phyloP scores from a whole-genome alignment of 2,113 vertebrate species.

The Trogon surrucura region DNA sequence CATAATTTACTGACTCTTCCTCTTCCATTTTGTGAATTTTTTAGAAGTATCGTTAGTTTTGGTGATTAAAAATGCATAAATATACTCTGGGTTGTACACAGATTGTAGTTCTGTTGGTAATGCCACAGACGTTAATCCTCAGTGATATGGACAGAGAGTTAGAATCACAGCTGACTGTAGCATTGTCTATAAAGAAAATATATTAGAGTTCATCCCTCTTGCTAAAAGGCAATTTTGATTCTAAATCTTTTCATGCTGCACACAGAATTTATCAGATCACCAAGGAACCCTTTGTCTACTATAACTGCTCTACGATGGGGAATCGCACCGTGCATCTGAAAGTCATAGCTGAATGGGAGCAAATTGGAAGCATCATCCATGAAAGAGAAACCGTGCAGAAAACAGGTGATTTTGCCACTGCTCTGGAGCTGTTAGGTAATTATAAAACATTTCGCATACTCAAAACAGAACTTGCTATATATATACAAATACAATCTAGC shows the following conservation, averaged over 20 bases:
- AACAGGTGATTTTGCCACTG: constrained; percentile 75
- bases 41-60: background rate
- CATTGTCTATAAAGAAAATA: background rate
- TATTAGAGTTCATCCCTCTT: background rate
- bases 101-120: background rate
- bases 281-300: constrained; percentile 77
- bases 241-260: background rate
- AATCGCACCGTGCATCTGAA: constrained; percentile 79
- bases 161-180: background rate
- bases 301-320: constrained; percentile 75
- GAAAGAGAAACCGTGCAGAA: constrained; percentile 53
- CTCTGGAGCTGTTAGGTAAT: constrained; percentile 82
- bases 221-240: background rate
- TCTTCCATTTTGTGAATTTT: background rate
- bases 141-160: background rate
- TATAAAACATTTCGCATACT: background rate
- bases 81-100: background rate
- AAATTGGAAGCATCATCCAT: background rate
- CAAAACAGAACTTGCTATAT: background rate
- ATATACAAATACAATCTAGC: background rate
- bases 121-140: background rate
- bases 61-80: background rate
- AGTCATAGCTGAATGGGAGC: constrained; percentile 73
- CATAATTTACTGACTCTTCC: background rate
- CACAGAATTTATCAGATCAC: constrained; percentile 79